Base-by-base conservation (phyloP, 2,888 invertebrate genomes). In the Leptinotarsa rubiginosa region DNA sequence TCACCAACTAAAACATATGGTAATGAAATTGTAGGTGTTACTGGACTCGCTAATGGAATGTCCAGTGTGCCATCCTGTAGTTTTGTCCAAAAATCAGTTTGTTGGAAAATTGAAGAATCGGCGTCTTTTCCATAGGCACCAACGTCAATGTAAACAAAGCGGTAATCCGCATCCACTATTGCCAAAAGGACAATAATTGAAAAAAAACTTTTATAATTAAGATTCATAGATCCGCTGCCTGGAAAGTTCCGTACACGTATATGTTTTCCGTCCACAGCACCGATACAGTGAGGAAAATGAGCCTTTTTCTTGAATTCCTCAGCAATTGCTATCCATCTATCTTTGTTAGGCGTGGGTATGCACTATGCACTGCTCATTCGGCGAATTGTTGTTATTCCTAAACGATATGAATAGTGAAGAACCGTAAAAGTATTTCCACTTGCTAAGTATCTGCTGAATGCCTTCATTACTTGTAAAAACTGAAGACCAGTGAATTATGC, bases 111-210 rank as follows among this genome's bases (percentile, higher is more conserved):
- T 71, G 78, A 65, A 13, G 81, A 79, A 77, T 84, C 82, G 4
- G 80, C 80, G 74, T 80, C 77, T 81, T 78, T 79, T n/a, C 83
- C 83, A 76, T 77, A 81, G 64, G 83, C 50, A 64, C 83, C 83
- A 25, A 84, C 70, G 77, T 83, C 82, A 64, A 83, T 70, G 67
- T 79, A 81, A n/a, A 76, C 72, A 67, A 84, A 83, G 75, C 80
- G 80, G 78, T 84, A 84, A 75, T 80, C 75, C 69, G 82, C 77
- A 81, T 83, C 83, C 69, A 78, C 79, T 77, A 84, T 78, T 72
- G 84, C 82, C 50, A 83, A 70, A 62, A 79, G 10, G 81, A 84
- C 83, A 69, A 84, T 82, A 69, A 85, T 81, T 18, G 54, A 54
- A 54, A 20, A 20, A 22, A 20, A 31, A 31, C 20, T 22, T 56